Percentiles rank a stretch among this genome's conserved stretches.
Evolutionary conservation across 2,888 invertebrate genomes (phyloP).

Genomic region (Arrhopalites spinosus): DNA sequence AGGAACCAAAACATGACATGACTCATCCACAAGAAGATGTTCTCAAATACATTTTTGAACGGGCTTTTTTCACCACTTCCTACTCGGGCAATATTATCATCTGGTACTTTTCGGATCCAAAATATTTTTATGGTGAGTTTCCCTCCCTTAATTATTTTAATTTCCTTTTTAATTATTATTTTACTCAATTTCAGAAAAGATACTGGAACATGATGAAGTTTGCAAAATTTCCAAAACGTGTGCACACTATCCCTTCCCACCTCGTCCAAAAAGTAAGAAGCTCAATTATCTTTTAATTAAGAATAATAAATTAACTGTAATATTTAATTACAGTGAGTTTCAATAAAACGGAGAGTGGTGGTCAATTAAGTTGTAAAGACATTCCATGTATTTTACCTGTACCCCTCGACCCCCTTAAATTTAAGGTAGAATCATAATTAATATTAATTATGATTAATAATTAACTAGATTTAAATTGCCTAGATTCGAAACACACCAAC

Average conservation of each 20-base stretch:
- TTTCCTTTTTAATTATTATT: too few species aligned
- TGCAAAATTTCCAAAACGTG: not conserved
- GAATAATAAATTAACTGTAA: not conserved
- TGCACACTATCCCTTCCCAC: not conserved
- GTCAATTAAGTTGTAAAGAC: not conserved
- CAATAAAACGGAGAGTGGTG: not conserved
- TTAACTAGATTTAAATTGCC: too few species aligned
- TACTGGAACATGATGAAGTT: constrained; percentile 19
- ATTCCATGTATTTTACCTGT: constrained; percentile 20
- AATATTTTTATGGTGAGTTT: constrained; percentile 2
- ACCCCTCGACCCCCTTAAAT: constrained; percentile 9
- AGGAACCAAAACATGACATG: not conserved
- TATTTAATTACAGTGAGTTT: not conserved
- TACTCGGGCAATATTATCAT: constrained; percentile 45
- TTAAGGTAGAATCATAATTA: constrained; percentile 8
- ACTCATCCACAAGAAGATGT: constrained; percentile 20
- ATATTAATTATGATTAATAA: too few species aligned
- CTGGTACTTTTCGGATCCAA: constrained; percentile 44
- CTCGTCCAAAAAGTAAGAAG: not conserved
- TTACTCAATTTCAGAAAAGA: not conserved
- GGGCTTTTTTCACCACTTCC: constrained; percentile 37
- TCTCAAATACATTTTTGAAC: constrained; percentile 23
- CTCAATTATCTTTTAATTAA: not conserved
- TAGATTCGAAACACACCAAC: constrained; percentile 29
- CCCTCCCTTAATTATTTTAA: too few species aligned